Conservation (phyloP, 2,888 invertebrate species). For the Drosophila paramelanica region DNA sequence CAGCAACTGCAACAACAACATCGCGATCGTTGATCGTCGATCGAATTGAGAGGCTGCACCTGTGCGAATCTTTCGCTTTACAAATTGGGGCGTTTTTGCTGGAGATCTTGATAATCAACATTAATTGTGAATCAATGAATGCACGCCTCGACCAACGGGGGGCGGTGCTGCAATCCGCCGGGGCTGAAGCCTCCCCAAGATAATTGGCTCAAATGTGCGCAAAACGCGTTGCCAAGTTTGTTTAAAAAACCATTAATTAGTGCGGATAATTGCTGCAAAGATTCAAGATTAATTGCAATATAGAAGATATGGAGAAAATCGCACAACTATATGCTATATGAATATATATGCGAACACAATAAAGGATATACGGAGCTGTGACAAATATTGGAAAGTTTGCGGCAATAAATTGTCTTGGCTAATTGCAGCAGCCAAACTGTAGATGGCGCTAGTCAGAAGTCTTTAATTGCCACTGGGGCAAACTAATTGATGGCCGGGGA, state of each 20-base stretch:
- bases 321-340: conserved; percentile 4
- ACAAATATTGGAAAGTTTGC: conserved; percentile 51
- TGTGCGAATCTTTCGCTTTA: conserved; percentile 65
- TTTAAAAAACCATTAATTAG: conserved; percentile 75
- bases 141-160: conserved; percentile 62
- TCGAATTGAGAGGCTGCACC: conserved; percentile 50
- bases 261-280: conserved; percentile 61
- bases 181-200: conserved; percentile 30
- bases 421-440: conserved; percentile 33
- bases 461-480: conserved; percentile 42
- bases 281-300: conserved; percentile 71
- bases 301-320: conserved; percentile 51
- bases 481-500: conserved; percentile 40
- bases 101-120: conserved; percentile 74
- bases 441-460: conserved; percentile 56
- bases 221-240: conserved; percentile 78
- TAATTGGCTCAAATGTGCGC: conserved; percentile 75
- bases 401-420: conserved; percentile 46
- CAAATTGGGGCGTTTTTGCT: conserved; percentile 78
- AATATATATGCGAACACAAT: not conserved
- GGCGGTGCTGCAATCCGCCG: conserved; percentile 33
- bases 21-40: conserved; percentile 32
- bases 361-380: conserved; percentile 29
- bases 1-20: not conserved
- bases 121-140: conserved; percentile 81